A percentile compares a stretch with the other conserved stretches of the same genome.
Evolutionary conservation across 64 coral and sea anemone species (phyloP).

Genomic region (Montipora foliosa): DNA sequence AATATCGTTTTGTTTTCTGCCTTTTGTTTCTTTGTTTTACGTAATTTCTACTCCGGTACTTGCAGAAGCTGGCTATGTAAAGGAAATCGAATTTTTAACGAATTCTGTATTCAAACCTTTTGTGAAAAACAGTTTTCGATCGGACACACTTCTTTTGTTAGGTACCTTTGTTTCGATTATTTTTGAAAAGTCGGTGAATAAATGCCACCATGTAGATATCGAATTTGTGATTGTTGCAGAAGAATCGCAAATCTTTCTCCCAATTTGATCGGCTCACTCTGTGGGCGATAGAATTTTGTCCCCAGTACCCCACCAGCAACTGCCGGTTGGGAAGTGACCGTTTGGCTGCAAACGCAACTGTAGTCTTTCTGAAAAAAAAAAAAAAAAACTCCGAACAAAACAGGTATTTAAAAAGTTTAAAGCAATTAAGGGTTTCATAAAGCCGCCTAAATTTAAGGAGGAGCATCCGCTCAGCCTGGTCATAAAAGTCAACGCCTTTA

Average conservation of each 20-base stretch:
- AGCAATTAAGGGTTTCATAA: too few relatives aligned
- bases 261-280: conserved; percentile 30
- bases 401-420: too few relatives aligned
- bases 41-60: too few relatives aligned
- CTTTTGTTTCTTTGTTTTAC: too few relatives aligned
- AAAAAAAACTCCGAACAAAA: not conserved
- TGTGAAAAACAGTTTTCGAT: too few relatives aligned
- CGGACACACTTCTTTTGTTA: not conserved
- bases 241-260: conserved; percentile 40
- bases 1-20: too few relatives aligned
- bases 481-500: too few relatives aligned
- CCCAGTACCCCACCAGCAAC: conserved; percentile 66
- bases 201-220: conserved; percentile 68
- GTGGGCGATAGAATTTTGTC: conserved; percentile 61
- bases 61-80: too few relatives aligned
- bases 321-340: conserved; percentile 13
- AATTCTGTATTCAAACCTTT: too few relatives aligned
- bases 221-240: conserved; percentile 61
- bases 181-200: conserved; percentile 23
- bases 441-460: too few relatives aligned
- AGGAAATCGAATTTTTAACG: too few relatives aligned
- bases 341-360: not conserved
- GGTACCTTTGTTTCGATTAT: conserved; percentile 38
- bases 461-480: too few relatives aligned
- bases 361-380: not conserved